Base-by-base conservation (phyloP, 1,140 invertebrate species). In the Pygmarrhopalites habei region DNA sequence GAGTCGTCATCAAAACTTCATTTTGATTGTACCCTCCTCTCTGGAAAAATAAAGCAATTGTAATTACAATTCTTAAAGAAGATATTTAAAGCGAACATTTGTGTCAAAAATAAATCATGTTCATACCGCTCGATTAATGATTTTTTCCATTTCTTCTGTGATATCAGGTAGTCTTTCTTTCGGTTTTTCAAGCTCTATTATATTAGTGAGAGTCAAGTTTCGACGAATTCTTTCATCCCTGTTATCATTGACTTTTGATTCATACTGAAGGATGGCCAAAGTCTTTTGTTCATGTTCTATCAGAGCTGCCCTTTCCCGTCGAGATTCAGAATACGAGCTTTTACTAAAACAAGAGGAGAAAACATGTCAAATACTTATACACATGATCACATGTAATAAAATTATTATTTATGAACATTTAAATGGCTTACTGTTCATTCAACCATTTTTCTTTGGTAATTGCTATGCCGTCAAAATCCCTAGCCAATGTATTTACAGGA, bases 1-100 rank as follows among this genome's bases (percentile, higher is more conserved):
- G 79, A 7, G 32, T 35, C 57, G 82, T 79, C 0, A 78, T 76
- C 0, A 87, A 68, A 1, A 84, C 75, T 67, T 85, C 74, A 59
- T 53, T 53, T 47, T 25, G 44, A 47, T 47, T 47, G 7, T 19
- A 47, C 7, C 4, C 7, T 21, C 15, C 23, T 26, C 15, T 46
- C 17, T 47, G 21, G 15, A 39, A 28, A 23, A 21, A 7, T 17
- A 35, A 51, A 53, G 39, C 19, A n/a, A 19, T 57, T 30, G 47
- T 17, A n/a, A n/a, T n/a, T n/a, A n/a, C n/a, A n/a, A n/a, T n/a
- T n/a, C n/a, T n/a, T n/a, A n/a, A n/a, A n/a, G n/a, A n/a, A n/a
- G n/a, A n/a, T n/a, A n/a, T n/a, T n/a, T n/a, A n/a, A n/a, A n/a
- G n/a, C n/a, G n/a, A n/a, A n/a, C n/a, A n/a, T n/a, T n/a, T n/a